Evolutionary conservation across 2,888 invertebrate species (phyloP), one percentile per base, ranked within the genome.

Genomic region (Amblyjoppa proteus): DNA sequence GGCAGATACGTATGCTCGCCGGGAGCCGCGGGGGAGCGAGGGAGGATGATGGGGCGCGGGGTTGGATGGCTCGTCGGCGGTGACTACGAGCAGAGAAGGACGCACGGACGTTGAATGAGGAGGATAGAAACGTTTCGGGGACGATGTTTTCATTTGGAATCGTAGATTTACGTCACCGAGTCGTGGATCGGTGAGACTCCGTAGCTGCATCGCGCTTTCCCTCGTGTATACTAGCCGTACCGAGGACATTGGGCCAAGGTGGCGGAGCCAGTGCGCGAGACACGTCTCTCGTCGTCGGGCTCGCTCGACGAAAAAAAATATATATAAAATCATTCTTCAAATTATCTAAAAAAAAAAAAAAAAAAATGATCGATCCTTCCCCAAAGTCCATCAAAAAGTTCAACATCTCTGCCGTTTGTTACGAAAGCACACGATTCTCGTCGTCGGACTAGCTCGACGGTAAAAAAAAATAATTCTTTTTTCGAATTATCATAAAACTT

Each of bases 181-280:
- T 75, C 69, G 68, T 16, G 58, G 66, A 56, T 68, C 84, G 28
- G 53, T 61, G 81, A 56, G 81, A 69, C 79, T 79, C 45, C 76
- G 81, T 76, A 66, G 83, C 53, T 87, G 88, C 87, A 88, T 83
- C 85, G 86, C 87, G 90, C 89, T 92, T 92, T 92, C 83, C 91
- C 91, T 90, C 88, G 89, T 74, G 68, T 87, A 87, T 91, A 91
- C 89, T 91, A 89, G 83, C 90, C 92, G 89, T 89, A 73, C 85
- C 64, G 85, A 90, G 89, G 89, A 92, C 90, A 87, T 92, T 78
- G 84, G 53, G 61, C 31, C 31, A 74, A 41, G 81, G 38, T n/a
- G 61, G 58, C 45, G 28, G n/a, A 3, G 56, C 6, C 56, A 56
- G 20, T 20, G n/a, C 20, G 76, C 25, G 38, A 76, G 13, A 53